Conservation (phyloP, 92 coral and sea anemone species). For the Hydrozoanthus gracilis region DNA sequence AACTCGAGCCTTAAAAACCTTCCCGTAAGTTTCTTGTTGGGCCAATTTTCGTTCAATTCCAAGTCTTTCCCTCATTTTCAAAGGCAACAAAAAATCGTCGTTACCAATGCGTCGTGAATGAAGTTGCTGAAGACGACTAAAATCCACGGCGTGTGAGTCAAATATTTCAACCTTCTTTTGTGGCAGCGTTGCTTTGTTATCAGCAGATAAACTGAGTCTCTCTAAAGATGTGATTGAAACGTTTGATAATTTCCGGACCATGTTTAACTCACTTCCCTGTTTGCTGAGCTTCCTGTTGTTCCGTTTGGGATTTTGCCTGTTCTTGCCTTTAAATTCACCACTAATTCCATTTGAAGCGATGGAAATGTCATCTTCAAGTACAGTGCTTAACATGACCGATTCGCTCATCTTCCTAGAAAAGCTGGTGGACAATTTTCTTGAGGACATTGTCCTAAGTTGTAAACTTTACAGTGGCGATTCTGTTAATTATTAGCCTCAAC, state of each 20-base stretch:
- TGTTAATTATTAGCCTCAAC: too few species aligned
- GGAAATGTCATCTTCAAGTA: background rate
- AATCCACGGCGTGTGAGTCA: slow-evolving; percentile 79
- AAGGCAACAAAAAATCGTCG: slow-evolving; percentile 32
- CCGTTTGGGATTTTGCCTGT: background rate
- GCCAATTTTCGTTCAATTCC: background rate
- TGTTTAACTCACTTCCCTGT: background rate
- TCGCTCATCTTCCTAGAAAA: background rate
- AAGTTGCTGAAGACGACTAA: slow-evolving; percentile 11
- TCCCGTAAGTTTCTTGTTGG: background rate
- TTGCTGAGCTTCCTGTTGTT: background rate
- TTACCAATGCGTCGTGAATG: slow-evolving; percentile 1
- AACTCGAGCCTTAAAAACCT: background rate
- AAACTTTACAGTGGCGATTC: too few species aligned
- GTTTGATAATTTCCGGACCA: background rate
- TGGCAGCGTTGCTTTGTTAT: slow-evolving; percentile 40
- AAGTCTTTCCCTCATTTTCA: slow-evolving; percentile 40
- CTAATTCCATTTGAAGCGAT: background rate
- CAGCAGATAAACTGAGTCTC: background rate
- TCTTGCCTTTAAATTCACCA: background rate
- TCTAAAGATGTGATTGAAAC: background rate
- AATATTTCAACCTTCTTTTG: slow-evolving; percentile 63
- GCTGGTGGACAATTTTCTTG: background rate
- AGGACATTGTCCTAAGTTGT: background rate
- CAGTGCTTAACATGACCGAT: background rate